phyloP scores from a whole-genome alignment of 2,113 vertebrate species.

The Telmatochromis sp. region DNA sequence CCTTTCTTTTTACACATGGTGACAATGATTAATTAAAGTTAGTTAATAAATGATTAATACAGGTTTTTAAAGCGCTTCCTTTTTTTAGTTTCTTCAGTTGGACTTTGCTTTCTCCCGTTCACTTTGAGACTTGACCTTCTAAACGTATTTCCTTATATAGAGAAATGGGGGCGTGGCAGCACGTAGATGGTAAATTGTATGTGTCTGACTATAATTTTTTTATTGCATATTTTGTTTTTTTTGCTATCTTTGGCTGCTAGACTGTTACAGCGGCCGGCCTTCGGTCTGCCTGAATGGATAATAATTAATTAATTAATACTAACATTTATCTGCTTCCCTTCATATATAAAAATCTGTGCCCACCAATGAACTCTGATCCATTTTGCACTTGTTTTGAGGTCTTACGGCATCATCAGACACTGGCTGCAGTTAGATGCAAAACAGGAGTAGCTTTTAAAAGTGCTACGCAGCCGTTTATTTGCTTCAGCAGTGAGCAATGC shows the following conservation, averaged over 20 bases:
- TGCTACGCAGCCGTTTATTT: not conserved
- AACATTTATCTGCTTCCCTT: not conserved
- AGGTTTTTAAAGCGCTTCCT: not conserved
- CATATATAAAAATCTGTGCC: not conserved
- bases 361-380: not conserved
- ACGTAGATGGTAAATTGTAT: not conserved
- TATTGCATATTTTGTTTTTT: fast-evolving
- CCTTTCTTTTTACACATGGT: not conserved
- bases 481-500: not conserved
- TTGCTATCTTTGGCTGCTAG: fast-evolving
- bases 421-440: not conserved
- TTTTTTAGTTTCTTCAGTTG: not conserved
- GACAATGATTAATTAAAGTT: fast-evolving
- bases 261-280: fast-evolving
- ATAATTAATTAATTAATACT: no score
- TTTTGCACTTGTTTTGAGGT: not conserved
- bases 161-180: not conserved
- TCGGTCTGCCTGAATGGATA: not conserved
- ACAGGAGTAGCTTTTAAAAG: not conserved
- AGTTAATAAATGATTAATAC: not conserved
- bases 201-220: not conserved
- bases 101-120: not conserved
- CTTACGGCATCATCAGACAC: no score
- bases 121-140: not conserved
- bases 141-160: fast-evolving